Conservation (phyloP, 1,140 invertebrate species). For the Proctacanthus coquilletti region DNA sequence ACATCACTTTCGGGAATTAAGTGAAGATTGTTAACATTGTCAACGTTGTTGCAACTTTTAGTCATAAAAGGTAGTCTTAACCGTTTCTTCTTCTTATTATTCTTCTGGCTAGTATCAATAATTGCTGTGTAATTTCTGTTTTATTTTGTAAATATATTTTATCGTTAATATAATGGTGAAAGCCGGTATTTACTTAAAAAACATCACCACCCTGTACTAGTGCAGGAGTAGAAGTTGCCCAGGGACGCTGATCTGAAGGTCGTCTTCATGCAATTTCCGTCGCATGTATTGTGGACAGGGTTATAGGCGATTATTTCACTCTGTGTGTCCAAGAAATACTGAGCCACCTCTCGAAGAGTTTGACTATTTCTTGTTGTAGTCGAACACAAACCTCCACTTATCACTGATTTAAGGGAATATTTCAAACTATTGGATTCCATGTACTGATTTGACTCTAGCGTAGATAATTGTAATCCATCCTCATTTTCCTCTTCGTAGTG, state of each 20-base stretch:
- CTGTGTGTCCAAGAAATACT: background rate
- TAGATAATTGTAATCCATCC: background rate
- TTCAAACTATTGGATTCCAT: background rate
- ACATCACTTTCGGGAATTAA: constrained; percentile 26
- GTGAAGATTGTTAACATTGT: no score
- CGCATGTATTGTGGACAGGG: background rate
- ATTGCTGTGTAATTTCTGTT: no score
- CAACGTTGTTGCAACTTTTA: no score
- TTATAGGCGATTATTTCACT: background rate
- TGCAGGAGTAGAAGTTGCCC: no score
- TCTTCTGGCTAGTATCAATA: no score
- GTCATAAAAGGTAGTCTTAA: no score
- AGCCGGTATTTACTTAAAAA: no score
- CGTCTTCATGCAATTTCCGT: background rate
- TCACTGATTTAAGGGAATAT: background rate
- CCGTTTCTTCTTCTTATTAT: no score
- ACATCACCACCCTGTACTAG: no score
- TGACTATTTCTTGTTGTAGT: background rate
- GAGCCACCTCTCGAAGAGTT: background rate
- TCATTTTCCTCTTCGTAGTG: background rate
- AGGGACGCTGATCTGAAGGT: background rate
- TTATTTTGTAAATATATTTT: no score
- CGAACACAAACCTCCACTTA: background rate
- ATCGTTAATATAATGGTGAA: no score
- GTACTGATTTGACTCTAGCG: background rate